Evolutionary conservation across 2,113 vertebrate genomes (phyloP).

Genomic region (Stictonetta naevosa): DNA sequence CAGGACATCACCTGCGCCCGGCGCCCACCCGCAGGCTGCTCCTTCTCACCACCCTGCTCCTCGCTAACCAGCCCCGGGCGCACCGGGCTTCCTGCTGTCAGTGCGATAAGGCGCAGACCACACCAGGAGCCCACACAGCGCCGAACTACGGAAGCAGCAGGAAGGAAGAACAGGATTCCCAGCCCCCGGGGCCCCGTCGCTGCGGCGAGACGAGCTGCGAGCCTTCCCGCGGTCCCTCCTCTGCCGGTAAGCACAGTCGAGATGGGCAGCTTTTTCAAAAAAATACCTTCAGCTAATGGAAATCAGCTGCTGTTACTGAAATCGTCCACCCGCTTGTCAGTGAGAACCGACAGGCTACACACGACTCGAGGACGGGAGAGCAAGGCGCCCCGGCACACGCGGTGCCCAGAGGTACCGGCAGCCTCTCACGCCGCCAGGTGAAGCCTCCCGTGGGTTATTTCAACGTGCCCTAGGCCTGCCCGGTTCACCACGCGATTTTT

Average conservation of each 20-base stretch:
- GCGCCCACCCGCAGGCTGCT: neutral
- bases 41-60: neutral
- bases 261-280: neutral
- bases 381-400: fast-evolving
- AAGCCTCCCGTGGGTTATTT: neutral
- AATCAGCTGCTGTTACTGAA: neutral
- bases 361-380: fast-evolving
- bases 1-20: neutral
- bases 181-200: neutral
- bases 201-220: neutral
- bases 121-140: neutral
- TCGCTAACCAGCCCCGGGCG: neutral
- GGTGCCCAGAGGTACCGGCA: neutral
- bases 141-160: neutral
- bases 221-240: neutral
- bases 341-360: fast-evolving
- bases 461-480: neutral
- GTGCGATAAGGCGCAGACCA: neutral
- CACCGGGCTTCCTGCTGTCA: neutral
- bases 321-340: neutral
- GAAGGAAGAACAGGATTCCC: neutral
- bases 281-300: neutral
- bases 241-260: neutral
- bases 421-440: neutral
- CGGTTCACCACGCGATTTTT: neutral